Conservation (phyloP, 2,888 invertebrate species). For the Hetaerina titia region DNA sequence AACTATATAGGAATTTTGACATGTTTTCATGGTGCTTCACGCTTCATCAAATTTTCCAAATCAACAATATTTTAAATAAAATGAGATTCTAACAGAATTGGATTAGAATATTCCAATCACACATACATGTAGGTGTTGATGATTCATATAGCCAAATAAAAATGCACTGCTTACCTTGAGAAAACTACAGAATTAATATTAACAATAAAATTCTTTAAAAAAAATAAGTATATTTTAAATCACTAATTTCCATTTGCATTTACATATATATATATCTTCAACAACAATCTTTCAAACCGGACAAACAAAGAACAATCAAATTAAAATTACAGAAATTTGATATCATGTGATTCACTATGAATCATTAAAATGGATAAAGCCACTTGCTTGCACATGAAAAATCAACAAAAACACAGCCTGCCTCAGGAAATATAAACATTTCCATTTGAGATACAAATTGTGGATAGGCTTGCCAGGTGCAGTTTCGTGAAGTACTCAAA, state of each 20-base stretch:
- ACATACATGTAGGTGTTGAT: no score
- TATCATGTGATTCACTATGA: slow-evolving; percentile 60
- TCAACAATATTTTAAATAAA: no score
- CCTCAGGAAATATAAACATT: background rate
- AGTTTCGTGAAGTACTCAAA: background rate
- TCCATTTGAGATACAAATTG: background rate
- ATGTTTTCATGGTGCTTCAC: no score
- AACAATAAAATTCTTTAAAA: background rate
- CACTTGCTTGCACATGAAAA: background rate
- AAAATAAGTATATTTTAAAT: background rate
- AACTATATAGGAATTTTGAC: no score
- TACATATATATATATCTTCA: background rate
- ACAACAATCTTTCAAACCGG: background rate
- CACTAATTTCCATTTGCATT: background rate
- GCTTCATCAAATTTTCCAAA: no score
- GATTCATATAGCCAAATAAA: no score
- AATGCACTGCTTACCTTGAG: no score
- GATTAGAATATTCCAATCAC: no score
- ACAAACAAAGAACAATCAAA: background rate
- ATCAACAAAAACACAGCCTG: background rate
- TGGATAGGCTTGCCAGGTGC: background rate
- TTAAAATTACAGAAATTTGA: background rate
- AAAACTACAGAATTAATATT: no score
- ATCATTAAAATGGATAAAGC: slow-evolving; percentile 8
- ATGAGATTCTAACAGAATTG: no score